Evolutionary conservation across 2,113 vertebrate species (phyloP).

Genomic region (Pagrus major): DNA sequence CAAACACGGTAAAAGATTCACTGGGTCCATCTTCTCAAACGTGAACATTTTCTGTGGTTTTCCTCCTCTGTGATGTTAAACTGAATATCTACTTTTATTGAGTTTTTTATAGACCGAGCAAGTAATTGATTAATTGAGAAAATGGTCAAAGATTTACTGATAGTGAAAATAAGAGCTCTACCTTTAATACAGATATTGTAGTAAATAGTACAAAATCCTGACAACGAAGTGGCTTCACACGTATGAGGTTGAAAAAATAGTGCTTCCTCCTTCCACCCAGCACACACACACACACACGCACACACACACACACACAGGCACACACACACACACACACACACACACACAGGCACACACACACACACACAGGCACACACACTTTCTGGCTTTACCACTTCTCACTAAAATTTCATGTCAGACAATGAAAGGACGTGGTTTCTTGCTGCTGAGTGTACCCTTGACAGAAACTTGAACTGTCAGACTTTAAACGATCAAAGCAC

Average conservation of each 20-base stretch:
- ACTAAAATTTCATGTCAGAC: neutral
- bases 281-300: neutral
- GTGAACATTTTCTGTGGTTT: neutral
- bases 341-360: neutral
- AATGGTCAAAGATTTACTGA: neutral
- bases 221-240: neutral
- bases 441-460: neutral
- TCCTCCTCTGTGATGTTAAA: neutral
- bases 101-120: neutral
- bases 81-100: neutral
- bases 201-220: neutral
- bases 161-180: neutral
- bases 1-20: neutral
- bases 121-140: neutral
- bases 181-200: neutral
- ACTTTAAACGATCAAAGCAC: neutral
- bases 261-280: neutral
- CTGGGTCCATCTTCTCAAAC: neutral
- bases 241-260: slow-evolving; percentile 1
- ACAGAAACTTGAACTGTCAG: neutral
- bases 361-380: neutral
- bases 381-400: neutral
- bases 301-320: neutral
- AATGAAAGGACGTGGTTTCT: neutral
- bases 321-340: neutral